These are phyloP conservation scores for Eupithecia subumbrata DNA, from an alignment of 2,888 invertebrate species.

Conservation along the genomic window DNA sequence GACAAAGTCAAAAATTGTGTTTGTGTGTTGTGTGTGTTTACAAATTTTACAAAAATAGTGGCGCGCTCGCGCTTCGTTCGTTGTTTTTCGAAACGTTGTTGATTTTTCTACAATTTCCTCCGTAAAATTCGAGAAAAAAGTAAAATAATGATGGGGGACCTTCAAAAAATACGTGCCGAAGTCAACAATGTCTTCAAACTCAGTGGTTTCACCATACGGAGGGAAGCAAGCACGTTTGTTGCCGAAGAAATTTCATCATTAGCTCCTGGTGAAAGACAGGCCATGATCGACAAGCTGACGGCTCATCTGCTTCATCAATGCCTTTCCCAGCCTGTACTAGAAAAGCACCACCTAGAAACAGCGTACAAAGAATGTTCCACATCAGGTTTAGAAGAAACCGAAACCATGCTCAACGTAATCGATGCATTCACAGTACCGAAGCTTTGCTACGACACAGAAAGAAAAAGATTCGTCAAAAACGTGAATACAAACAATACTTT, in stretches of 20 bases:
- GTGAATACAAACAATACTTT: constrained; percentile 68
- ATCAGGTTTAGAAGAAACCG: constrained; percentile 86
- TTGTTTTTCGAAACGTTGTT: no score
- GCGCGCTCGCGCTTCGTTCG: no score
- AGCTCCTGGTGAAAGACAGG: constrained; percentile 84
- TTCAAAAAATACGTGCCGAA: constrained; percentile 83
- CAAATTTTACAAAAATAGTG: no score
- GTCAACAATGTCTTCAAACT: constrained; percentile 89
- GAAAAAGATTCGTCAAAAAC: constrained; percentile 89
- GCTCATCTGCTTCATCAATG: constrained; percentile 92
- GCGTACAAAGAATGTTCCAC: constrained; percentile 88
- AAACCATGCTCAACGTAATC: constrained; percentile 90
- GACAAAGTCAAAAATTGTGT: no score
- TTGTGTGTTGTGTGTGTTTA: no score
- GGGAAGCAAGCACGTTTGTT: constrained; percentile 89
- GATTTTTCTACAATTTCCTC: no score
- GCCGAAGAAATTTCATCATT: constrained; percentile 88
- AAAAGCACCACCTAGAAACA: constrained; percentile 87
- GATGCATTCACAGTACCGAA: constrained; percentile 93
- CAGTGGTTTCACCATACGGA: constrained; percentile 89
- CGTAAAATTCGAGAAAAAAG: no score
- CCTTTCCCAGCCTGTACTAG: constrained; percentile 88
- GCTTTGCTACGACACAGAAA: constrained; percentile 88
- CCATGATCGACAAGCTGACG: constrained; percentile 89
- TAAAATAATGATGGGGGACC: constrained; percentile 59